These are phyloP conservation scores for Gallinago paraguaiae DNA, from an alignment of 2,113 vertebrate species.

Conservation along the genomic window DNA sequence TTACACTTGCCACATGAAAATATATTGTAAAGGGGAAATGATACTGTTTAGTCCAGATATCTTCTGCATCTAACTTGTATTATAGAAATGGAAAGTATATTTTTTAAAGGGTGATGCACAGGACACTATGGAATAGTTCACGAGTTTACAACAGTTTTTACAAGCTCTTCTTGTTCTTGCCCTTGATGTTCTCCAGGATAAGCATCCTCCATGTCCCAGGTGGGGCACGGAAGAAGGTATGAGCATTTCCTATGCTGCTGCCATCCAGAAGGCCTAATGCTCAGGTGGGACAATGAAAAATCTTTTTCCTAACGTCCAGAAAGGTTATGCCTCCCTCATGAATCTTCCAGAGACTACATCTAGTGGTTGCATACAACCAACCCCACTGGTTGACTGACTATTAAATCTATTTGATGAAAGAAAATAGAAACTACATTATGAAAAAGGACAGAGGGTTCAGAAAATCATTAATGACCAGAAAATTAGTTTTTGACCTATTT, in stretches of 20 bases:
- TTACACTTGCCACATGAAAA: background rate
- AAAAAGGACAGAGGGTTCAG: slow-evolving; percentile 62
- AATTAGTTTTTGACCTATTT: slow-evolving; percentile 78
- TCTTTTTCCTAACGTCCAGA: background rate
- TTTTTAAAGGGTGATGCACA: background rate
- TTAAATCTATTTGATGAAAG: background rate
- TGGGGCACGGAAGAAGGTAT: background rate
- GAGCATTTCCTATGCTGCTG: background rate
- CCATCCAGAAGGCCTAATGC: background rate
- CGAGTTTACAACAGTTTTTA: background rate
- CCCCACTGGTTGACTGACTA: slow-evolving; percentile 34
- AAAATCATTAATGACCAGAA: slow-evolving; percentile 76
- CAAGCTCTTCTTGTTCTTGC: background rate
- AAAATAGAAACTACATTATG: slow-evolving; percentile 44
- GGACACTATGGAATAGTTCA: background rate
- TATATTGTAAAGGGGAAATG: background rate
- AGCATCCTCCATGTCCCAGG: background rate
- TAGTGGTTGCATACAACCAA: slow-evolving; percentile 33
- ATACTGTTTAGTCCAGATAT: background rate
- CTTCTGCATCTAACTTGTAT: background rate
- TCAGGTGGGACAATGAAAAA: background rate
- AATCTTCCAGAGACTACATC: slow-evolving; percentile 14
- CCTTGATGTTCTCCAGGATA: background rate
- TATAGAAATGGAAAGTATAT: background rate
- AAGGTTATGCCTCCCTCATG: background rate